Base-by-base conservation (phyloP, 1,140 invertebrate species). In the Cydia amplana region DNA sequence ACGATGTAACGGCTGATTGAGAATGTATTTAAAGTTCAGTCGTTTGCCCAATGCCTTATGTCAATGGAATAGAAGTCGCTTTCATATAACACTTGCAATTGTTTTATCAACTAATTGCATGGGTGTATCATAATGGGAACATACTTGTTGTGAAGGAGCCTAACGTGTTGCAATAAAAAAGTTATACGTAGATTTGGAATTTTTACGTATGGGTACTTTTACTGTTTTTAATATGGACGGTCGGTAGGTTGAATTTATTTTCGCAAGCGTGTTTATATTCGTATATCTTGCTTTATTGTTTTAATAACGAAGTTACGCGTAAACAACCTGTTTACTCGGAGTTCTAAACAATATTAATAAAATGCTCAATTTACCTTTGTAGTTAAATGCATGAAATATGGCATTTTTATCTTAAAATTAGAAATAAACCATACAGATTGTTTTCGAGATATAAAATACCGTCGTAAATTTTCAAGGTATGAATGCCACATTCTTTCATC, bases 21-120 rank as follows among this genome's bases (percentile, higher is more conserved):
- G n/a, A 46, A 46, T 46, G 36, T 40, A 49, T 72, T 18, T 49
- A 16, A 14, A 12, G 28, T 40, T 64, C 16, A n/a, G 32, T 9
- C 0, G 3, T 16, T 49, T 49, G 46, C 46, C 16, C 46, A 14
- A 36, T 72, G 16, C 51, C 70, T 49, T 46, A 23, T 46, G 4
- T 10, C 16, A 20, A 18, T 4, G 70, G n/a, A 23, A 20, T 72
- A 72, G 28, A 49, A 49, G 16, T 43, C 4, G 49, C 16, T 72
- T 49, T 72, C 16, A 4, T 46, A 72, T 14, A 20, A 10, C 32
- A 12, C 10, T 25, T 75, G 55, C 46, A 72, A 65, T 73, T 73
- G 78, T 78, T 77, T 70, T 72, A 77, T 79, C 55, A 64, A 81
- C 77, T 78, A 80, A 83, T 83, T 80, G 75, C 18, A 51, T 73